A percentile compares a stretch with the other conserved stretches of the same genome.
Evolutionary conservation across 2,113 vertebrate genomes (phyloP).

Genomic region (Ardeotis arabs): DNA sequence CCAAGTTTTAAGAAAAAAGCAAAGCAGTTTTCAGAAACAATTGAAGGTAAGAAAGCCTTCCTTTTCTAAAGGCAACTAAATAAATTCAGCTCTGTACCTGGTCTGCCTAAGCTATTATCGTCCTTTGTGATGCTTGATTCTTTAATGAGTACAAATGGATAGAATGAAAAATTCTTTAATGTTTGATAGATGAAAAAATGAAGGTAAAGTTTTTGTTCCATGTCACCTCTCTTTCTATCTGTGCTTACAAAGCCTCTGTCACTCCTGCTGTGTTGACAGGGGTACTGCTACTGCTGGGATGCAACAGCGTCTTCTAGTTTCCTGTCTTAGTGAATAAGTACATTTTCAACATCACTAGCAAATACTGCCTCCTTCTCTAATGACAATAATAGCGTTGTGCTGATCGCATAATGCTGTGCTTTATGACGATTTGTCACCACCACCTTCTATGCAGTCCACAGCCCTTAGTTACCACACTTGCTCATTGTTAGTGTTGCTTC

Average conservation of each 20-base stretch:
- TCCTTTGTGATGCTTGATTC: background rate
- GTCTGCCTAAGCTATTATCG: background rate
- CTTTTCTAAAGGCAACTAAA: background rate
- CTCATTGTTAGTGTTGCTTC: background rate
- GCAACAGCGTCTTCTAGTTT: background rate
- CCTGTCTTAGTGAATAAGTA: background rate
- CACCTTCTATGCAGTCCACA: background rate
- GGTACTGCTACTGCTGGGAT: background rate
- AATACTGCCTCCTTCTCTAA: background rate
- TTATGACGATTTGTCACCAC: background rate
- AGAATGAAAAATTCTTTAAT: background rate
- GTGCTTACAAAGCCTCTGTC: background rate
- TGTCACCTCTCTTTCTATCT: background rate
- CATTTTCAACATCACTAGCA: background rate
- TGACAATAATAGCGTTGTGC: background rate
- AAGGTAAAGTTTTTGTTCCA: background rate
- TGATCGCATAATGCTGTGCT: background rate
- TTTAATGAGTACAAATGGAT: background rate
- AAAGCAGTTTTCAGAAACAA: background rate
- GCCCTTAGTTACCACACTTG: background rate
- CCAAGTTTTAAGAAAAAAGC: background rate
- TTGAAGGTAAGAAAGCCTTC: background rate
- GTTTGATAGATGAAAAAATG: slow-evolving; percentile 6
- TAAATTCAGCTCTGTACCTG: background rate
- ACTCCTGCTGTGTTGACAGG: background rate